phyloP scores from a whole-genome alignment of 64 coral and sea anemone species.

The Dendrophyllia cribrosa region DNA sequence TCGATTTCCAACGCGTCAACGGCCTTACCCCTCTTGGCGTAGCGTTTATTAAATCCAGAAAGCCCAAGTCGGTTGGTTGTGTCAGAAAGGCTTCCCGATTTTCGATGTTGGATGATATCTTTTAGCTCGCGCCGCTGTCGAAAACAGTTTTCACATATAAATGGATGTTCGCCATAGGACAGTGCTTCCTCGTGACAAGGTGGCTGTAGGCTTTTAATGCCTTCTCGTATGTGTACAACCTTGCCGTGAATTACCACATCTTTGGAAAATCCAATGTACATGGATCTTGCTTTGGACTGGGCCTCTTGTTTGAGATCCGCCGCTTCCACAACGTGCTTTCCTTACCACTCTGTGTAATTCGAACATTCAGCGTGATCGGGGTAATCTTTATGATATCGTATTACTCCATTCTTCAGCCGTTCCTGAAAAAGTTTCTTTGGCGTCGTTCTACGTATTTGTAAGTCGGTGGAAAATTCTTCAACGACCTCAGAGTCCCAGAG shows the following conservation, averaged over 20 bases:
- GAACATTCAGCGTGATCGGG: conserved; percentile 16
- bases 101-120: conserved; percentile 21
- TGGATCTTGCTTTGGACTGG: background rate
- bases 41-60: conserved; percentile 38
- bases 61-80: background rate
- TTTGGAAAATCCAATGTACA: conserved; percentile 8
- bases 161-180: background rate
- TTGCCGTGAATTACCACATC: conserved; percentile 7
- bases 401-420: background rate
- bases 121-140: conserved; percentile 2
- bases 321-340: conserved; percentile 24
- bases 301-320: conserved; percentile 11
- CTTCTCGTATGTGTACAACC: background rate
- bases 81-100: background rate
- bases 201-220: background rate
- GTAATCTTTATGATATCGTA: conserved; percentile 20
- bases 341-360: conserved; percentile 39
- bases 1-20: conserved; percentile 20
- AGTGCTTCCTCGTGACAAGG: no score
- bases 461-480: conserved; percentile 38
- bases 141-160: conserved; percentile 56
- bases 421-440: conserved; percentile 26
- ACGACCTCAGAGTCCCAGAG: conserved; percentile 75
- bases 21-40: conserved; percentile 17
- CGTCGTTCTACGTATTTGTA: conserved; percentile 37